Evolutionary conservation across 92 coral and sea anemone species (phyloP).

Genomic region (Umimayanthus kanabou): DNA sequence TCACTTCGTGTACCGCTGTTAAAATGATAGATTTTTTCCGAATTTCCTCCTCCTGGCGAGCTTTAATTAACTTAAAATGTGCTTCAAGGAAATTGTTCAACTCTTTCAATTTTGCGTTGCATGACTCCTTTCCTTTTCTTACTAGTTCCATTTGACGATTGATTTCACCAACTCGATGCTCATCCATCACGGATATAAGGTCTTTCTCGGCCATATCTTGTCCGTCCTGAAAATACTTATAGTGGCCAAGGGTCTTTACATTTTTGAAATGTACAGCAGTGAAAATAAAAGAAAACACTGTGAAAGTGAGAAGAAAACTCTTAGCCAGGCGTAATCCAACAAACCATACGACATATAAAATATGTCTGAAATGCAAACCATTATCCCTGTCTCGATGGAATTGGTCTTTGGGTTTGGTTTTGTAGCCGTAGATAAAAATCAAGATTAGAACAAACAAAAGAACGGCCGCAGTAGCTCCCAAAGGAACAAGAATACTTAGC

Average conservation of each 20-base stretch:
- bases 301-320: slow-evolving; percentile 72
- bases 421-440: slow-evolving; percentile 77
- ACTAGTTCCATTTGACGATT: slow-evolving; percentile 63
- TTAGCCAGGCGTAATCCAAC: slow-evolving; percentile 77
- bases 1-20: slow-evolving; percentile 57
- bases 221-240: slow-evolving; percentile 47
- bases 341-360: slow-evolving; percentile 76
- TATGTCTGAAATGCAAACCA: slow-evolving; percentile 72
- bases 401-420: slow-evolving; percentile 69
- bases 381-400: slow-evolving; percentile 78
- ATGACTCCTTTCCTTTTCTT: slow-evolving; percentile 57
- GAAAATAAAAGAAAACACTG: slow-evolving; percentile 61
- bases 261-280: slow-evolving; percentile 67
- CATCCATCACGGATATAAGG: slow-evolving; percentile 57
- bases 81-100: slow-evolving; percentile 52
- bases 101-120: slow-evolving; percentile 61
- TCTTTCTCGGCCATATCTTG: slow-evolving; percentile 52
- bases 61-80: slow-evolving; percentile 61
- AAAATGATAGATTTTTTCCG: slow-evolving; percentile 58
- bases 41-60: slow-evolving; percentile 63
- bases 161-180: slow-evolving; percentile 64
- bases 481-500: slow-evolving; percentile 58
- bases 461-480: slow-evolving; percentile 55
- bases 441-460: slow-evolving; percentile 50
- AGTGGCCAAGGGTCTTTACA: slow-evolving; percentile 58